Percentiles rank a stretch among this genome's conserved stretches.
Evolutionary conservation across 2,888 invertebrate species (phyloP).

Genomic region (Drosophila imparisetae): DNA sequence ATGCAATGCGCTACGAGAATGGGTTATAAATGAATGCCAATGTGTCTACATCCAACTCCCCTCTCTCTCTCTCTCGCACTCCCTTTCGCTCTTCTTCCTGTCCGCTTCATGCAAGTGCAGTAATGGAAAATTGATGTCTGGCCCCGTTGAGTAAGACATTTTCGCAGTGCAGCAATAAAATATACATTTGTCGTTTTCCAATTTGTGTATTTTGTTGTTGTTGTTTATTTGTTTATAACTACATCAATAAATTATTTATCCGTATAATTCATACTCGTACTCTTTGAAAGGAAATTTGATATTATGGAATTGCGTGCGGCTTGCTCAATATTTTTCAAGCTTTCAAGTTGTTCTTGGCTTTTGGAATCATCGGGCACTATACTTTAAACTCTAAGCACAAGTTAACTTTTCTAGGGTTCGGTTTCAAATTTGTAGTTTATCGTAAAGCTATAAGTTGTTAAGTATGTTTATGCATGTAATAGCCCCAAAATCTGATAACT

Average conservation of each 20-base stretch:
- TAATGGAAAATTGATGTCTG: slow-evolving; percentile 42
- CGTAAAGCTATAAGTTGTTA: slow-evolving; percentile 50
- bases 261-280: slow-evolving; percentile 61
- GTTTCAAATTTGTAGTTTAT: slow-evolving; percentile 9
- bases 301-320: slow-evolving; percentile 57
- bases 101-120: slow-evolving; percentile 16
- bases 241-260: slow-evolving; percentile 79
- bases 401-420: slow-evolving; percentile 40
- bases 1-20: slow-evolving; percentile 48
- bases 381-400: slow-evolving; percentile 40
- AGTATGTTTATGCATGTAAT: slow-evolving; percentile 35
- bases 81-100: not conserved
- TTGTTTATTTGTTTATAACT: slow-evolving; percentile 74
- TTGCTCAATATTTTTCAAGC: slow-evolving; percentile 12
- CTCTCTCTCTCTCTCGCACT: not conserved
- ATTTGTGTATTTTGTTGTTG: slow-evolving; percentile 74
- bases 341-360: not conserved
- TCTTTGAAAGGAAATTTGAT: slow-evolving; percentile 64
- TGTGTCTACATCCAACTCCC: slow-evolving; percentile 24
- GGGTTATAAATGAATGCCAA: slow-evolving; percentile 61
- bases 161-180: slow-evolving; percentile 43
- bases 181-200: slow-evolving; percentile 69
- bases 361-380: slow-evolving; percentile 40
- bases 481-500: slow-evolving; percentile 35
- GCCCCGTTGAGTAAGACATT: slow-evolving; percentile 35